Conservation (phyloP, 1,140 invertebrate genomes). For the Drosophila novamexicana region DNA sequence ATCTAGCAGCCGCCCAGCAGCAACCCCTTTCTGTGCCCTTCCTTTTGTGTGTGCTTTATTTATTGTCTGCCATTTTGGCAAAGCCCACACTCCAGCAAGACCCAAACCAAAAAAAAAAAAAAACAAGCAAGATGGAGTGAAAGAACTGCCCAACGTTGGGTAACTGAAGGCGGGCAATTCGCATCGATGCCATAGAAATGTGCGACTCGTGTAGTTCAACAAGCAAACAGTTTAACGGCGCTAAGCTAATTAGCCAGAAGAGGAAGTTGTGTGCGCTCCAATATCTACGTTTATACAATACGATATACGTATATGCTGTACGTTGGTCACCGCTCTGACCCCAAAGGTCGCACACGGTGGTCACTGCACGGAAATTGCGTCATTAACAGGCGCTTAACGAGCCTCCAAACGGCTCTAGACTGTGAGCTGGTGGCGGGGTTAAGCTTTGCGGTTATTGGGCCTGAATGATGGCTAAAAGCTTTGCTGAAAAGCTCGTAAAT, state of each 20-base stretch:
- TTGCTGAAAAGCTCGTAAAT: slow-evolving; percentile 18
- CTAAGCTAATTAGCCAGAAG: slow-evolving; percentile 53
- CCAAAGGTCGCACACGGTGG: slow-evolving; percentile 42
- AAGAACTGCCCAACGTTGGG: slow-evolving; percentile 4
- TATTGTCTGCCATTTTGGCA: slow-evolving; percentile 47
- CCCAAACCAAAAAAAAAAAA: no score
- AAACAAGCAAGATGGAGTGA: neutral
- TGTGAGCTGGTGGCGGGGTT: slow-evolving; percentile 7
- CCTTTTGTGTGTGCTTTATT: slow-evolving; percentile 28
- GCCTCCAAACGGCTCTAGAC: neutral
- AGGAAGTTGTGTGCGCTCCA: slow-evolving; percentile 10
- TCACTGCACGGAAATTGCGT: slow-evolving; percentile 51
- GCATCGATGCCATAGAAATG: slow-evolving; percentile 48
- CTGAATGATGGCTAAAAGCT: slow-evolving; percentile 23
- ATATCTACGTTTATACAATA: neutral
- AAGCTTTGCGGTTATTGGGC: slow-evolving; percentile 22
- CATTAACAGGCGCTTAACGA: slow-evolving; percentile 51
- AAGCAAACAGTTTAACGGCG: slow-evolving; percentile 49
- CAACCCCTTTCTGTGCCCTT: slow-evolving; percentile 1
- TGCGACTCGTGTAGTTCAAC: slow-evolving; percentile 43
- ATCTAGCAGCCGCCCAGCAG: slow-evolving; percentile 14
- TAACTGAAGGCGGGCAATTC: neutral
- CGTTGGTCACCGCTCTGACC: slow-evolving; percentile 26
- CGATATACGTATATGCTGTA: neutral
- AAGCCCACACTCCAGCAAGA: slow-evolving; percentile 4